Percentiles rank a stretch among this genome's conserved stretches.
phyloP scores from a whole-genome alignment of 37 sponge, comb jelly and placozoan species.

The Cliona cf. orientalis region DNA sequence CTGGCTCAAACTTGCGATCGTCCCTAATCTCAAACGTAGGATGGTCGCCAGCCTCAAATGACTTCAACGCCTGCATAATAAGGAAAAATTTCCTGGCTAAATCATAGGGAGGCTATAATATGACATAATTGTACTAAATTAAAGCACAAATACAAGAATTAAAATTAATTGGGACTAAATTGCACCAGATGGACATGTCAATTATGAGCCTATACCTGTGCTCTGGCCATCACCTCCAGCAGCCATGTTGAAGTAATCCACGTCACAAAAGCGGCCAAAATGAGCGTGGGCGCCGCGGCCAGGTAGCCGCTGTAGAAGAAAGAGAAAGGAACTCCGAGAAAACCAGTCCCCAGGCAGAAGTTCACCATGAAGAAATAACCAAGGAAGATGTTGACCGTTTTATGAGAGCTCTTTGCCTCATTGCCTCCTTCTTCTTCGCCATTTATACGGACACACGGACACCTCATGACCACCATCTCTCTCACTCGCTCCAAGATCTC shows the following conservation, averaged over 20 bases:
- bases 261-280: constrained; percentile 42
- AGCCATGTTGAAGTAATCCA: constrained; percentile 63
- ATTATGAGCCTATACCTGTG: too few species aligned
- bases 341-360: constrained; percentile 81
- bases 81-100: too few species aligned
- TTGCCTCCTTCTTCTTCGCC: too few species aligned
- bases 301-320: constrained; percentile 72
- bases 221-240: constrained; percentile 85
- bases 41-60: constrained; percentile 4
- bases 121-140: too few species aligned
- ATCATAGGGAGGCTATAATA: too few species aligned
- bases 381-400: constrained; percentile 53
- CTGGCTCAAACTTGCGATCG: constrained; percentile 77
- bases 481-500: too few species aligned
- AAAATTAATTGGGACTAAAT: too few species aligned
- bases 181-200: too few species aligned
- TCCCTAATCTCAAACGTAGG: constrained; percentile 60
- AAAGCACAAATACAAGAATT: too few species aligned
- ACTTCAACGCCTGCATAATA: too few species aligned
- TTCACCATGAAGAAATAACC: constrained; percentile 87
- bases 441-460: too few species aligned
- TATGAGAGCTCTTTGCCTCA: constrained; percentile 32
- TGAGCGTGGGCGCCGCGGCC: constrained; percentile 63
- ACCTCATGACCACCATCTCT: too few species aligned
- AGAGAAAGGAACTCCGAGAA: constrained; percentile 77